Percentiles rank a stretch among this genome's conserved stretches.
phyloP scores from a whole-genome alignment of 2,888 invertebrate species.

The Arrhopalites spinosus region DNA sequence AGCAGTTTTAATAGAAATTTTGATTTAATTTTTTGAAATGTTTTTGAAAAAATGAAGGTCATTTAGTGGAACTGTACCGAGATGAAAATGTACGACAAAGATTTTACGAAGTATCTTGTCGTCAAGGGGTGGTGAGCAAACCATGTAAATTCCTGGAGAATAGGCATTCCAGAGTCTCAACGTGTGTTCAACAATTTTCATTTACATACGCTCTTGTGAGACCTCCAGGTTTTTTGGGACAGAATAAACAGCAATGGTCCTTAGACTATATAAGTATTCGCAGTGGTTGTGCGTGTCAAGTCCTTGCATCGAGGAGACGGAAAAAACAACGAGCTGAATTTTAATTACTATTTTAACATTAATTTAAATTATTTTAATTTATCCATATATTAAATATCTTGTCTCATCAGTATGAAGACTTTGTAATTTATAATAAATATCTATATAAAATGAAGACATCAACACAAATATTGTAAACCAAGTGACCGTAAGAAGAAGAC shows the following conservation, averaged over 20 bases:
- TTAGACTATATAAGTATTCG: conserved; percentile 53
- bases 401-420: too few species aligned
- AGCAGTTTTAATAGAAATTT: background rate
- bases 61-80: conserved; percentile 52
- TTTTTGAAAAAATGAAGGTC: too few species aligned
- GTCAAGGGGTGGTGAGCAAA: conserved; percentile 41
- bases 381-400: too few species aligned
- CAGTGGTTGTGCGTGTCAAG: conserved; percentile 53
- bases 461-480: too few species aligned
- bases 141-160: conserved; percentile 50
- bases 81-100: conserved; percentile 48
- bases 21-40: too few species aligned
- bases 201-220: conserved; percentile 53
- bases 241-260: conserved; percentile 42
- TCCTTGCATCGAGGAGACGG: conserved; percentile 32
- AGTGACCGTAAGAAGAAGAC: too few species aligned
- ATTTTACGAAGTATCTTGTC: conserved; percentile 53
- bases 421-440: too few species aligned
- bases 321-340: conserved; percentile 14
- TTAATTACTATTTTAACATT: background rate
- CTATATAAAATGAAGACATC: too few species aligned
- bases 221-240: conserved; percentile 10
- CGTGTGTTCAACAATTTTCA: conserved; percentile 50
- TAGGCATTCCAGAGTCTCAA: conserved; percentile 45
- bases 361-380: background rate